Conservation (phyloP, 2,113 vertebrate species). For the Gymnobelideus leadbeateri region DNA sequence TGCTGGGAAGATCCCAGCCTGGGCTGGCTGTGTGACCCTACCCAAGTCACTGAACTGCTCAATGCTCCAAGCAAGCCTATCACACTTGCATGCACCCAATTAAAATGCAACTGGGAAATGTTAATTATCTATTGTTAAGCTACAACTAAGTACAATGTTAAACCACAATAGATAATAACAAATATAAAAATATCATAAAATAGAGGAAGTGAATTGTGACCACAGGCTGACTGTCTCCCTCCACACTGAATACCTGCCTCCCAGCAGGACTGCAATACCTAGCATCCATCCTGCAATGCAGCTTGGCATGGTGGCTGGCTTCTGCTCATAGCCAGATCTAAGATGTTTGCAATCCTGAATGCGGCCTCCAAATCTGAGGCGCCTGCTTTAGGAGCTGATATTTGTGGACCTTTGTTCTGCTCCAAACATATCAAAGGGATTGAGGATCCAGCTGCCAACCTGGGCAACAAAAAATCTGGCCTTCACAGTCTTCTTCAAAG, state of each 20-base stretch:
- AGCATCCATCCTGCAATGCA: neutral
- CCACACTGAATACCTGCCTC: neutral
- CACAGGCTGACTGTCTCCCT: too few species aligned
- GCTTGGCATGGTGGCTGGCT: neutral
- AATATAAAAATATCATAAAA: too few species aligned
- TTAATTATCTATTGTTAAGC: too few species aligned
- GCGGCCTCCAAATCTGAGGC: slow-evolving; percentile 7
- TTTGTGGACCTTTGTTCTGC: slow-evolving; percentile 49
- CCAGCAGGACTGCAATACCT: neutral
- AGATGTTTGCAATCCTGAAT: neutral
- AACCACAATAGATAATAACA: too few species aligned
- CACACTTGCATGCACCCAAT: too few species aligned
- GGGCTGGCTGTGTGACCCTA: too few species aligned
- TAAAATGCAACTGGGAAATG: too few species aligned
- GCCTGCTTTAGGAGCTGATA: neutral
- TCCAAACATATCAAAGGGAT: slow-evolving; percentile 37
- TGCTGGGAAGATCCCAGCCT: fast-evolving
- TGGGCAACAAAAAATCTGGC: neutral
- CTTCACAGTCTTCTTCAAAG: slow-evolving; percentile 29
- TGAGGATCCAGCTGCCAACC: slow-evolving; percentile 33
- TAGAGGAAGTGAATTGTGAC: too few species aligned
- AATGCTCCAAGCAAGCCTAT: neutral
- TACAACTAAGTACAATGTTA: too few species aligned
- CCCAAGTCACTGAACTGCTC: neutral
- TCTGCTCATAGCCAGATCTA: neutral